Conservation (phyloP, 1,140 invertebrate species). For the Asobara japonica region DNA sequence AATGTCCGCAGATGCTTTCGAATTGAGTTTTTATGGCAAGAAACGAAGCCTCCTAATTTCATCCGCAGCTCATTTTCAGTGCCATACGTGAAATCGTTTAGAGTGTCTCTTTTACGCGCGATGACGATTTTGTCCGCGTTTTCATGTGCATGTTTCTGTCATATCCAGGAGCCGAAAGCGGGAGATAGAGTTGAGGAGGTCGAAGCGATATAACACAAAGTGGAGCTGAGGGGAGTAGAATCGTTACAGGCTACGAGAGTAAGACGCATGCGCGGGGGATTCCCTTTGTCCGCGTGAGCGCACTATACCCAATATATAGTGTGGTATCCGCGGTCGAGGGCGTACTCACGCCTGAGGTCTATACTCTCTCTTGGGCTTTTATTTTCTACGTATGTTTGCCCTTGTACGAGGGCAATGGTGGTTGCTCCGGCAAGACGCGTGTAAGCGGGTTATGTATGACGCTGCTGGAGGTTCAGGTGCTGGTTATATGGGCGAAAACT, state of each 20-base stretch:
- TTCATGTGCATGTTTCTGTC: no score
- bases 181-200: slow-evolving; percentile 6
- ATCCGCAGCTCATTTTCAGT: no score
- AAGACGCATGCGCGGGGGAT: slow-evolving; percentile 58
- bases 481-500: neutral
- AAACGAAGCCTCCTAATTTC: no score
- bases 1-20: no score
- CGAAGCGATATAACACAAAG: slow-evolving; percentile 49
- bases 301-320: no score
- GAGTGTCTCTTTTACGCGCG: no score
- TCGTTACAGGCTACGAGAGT: slow-evolving; percentile 59
- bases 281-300: slow-evolving; percentile 58
- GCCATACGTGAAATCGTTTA: no score
- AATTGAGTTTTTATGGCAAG: no score
- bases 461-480: neutral
- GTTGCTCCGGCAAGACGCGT: neutral
- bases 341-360: slow-evolving; percentile 44
- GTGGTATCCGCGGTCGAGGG: no score
- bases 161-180: slow-evolving; percentile 3
- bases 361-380: neutral
- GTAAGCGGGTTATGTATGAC: neutral
- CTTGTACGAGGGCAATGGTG: neutral
- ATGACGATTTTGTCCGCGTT: no score
- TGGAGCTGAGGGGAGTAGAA: slow-evolving; percentile 45
- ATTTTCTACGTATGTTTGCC: slow-evolving; percentile 27